phyloP scores from a whole-genome alignment of 2,888 invertebrate species.

The Malthinus seriepunctatus region DNA sequence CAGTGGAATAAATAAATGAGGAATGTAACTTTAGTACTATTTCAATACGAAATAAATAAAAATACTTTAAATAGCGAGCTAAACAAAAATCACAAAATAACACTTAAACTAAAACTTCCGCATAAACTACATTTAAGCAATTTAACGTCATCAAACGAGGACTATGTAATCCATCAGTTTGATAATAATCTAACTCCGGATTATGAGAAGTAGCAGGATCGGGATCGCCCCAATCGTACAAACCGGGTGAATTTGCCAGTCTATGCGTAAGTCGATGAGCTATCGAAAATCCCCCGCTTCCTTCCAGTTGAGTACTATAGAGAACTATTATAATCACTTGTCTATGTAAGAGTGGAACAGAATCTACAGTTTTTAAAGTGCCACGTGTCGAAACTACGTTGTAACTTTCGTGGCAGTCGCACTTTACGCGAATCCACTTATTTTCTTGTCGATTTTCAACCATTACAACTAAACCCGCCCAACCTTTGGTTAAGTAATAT shows the following conservation, averaged over 20 bases:
- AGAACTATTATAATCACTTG: conserved; percentile 93
- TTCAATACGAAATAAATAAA: conserved; percentile 3
- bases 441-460: conserved; percentile 95
- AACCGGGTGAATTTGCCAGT: conserved; percentile 80
- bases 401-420: conserved; percentile 96
- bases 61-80: background rate
- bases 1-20: no score
- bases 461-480: conserved; percentile 97
- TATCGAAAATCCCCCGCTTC: conserved; percentile 93
- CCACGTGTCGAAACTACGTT: conserved; percentile 97
- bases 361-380: conserved; percentile 89
- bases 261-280: conserved; percentile 92
- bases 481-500: conserved; percentile 91
- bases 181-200: conserved; percentile 78
- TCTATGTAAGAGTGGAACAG: conserved; percentile 94
- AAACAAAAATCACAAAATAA: background rate
- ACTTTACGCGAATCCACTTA: conserved; percentile 95
- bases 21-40: background rate
- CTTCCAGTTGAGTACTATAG: conserved; percentile 93
- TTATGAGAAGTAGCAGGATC: conserved; percentile 71
- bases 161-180: conserved; percentile 86
- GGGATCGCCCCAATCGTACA: conserved; percentile 90
- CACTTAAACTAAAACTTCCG: background rate
- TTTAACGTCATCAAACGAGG: conserved; percentile 78
- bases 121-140: background rate